These are phyloP conservation scores for Caenorhabditis plicata DNA, from an alignment of 2,888 invertebrate species.

Conservation along the genomic window DNA sequence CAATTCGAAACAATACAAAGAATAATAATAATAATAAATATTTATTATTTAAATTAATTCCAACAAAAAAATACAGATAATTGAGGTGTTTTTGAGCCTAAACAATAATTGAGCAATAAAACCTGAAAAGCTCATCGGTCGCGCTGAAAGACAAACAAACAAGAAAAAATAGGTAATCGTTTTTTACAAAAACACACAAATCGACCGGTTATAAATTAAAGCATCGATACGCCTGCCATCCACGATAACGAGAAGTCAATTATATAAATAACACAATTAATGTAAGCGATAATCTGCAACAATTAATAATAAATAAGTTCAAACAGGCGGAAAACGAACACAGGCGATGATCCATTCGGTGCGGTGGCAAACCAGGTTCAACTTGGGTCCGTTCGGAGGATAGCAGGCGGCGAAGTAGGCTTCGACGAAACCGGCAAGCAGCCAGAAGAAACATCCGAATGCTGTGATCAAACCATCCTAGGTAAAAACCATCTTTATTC, in stretches of 20 bases:
- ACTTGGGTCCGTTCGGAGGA: constrained; percentile 55
- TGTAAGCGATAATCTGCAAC: constrained; percentile 55
- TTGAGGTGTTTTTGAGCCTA: no score
- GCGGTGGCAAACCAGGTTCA: constrained; percentile 57
- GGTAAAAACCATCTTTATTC: constrained; percentile 1
- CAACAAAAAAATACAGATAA: no score
- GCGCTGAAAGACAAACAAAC: no score
- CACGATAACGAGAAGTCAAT: constrained; percentile 54
- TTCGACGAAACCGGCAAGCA: constrained; percentile 55
- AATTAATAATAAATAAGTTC: no score
- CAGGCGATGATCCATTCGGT: constrained; percentile 59
- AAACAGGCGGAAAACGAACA: constrained; percentile 13
- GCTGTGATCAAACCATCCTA: constrained; percentile 53
- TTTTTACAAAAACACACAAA: no score
- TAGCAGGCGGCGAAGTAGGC: constrained; percentile 63
- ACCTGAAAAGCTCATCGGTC: no score
- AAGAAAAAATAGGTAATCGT: no score
- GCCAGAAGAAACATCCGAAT: constrained; percentile 46
- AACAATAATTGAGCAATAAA: no score
- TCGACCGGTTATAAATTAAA: no score
- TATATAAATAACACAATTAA: constrained; percentile 54
- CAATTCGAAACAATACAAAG: no score
- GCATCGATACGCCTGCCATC: constrained; percentile 56
- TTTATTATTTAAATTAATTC: no score
- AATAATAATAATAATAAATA: no score